Evolutionary conservation across 2,888 invertebrate species (phyloP).

Genomic region (Stegana nigrithorax): DNA sequence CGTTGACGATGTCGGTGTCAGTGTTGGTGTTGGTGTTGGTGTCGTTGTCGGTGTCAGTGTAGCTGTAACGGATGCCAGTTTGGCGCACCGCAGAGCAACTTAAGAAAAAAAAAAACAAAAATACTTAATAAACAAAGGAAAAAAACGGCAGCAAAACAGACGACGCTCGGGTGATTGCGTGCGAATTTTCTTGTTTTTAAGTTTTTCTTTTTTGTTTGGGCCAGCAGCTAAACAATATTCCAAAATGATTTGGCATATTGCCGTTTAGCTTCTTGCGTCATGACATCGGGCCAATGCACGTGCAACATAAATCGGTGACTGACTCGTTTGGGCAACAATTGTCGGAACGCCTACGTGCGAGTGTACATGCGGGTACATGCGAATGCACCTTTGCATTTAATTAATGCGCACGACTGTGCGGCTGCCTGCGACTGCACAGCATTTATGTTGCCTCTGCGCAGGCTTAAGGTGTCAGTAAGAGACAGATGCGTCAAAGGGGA

Average conservation of each 20-base stretch:
- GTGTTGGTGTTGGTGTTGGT: conserved; percentile 44
- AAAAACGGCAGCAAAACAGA: too few relatives aligned
- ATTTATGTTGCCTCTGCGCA: not conserved
- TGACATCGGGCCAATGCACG: not conserved
- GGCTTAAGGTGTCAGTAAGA: not conserved
- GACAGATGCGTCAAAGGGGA: not conserved
- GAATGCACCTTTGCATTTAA: not conserved
- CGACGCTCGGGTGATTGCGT: not conserved
- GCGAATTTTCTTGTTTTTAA: not conserved
- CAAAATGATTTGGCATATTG: conserved; percentile 2
- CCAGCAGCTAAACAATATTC: not conserved
- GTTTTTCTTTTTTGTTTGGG: not conserved
- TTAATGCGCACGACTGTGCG: not conserved
- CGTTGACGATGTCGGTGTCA: not conserved
- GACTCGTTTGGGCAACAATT: too few relatives aligned
- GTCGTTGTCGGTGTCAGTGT: conserved; percentile 26
- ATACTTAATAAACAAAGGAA: too few relatives aligned
- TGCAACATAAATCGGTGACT: too few relatives aligned
- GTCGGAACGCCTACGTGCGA: too few relatives aligned
- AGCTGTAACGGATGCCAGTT: too few relatives aligned
- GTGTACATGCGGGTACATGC: not conserved
- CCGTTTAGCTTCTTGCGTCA: not conserved
- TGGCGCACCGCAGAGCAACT: too few relatives aligned
- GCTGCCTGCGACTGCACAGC: not conserved
- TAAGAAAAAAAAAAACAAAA: too few relatives aligned